Conservation (phyloP, 2,797 vertebrate genomes). For the Fistularia tabacaria region DNA sequence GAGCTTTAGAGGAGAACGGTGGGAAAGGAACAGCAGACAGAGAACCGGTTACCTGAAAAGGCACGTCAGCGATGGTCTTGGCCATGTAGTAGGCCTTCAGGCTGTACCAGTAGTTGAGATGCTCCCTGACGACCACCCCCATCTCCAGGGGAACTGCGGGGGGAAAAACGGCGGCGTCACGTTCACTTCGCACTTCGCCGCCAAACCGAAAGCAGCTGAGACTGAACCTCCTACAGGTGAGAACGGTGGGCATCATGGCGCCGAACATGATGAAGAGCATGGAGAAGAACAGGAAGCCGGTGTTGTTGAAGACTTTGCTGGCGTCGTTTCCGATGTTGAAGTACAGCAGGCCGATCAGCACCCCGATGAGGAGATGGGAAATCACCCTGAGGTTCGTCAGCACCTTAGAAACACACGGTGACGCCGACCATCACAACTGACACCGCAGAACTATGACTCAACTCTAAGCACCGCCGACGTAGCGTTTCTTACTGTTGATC, state of each 20-base stretch:
- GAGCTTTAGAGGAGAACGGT: not conserved
- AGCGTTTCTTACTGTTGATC: not conserved
- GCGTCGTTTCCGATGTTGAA: conserved; percentile 95
- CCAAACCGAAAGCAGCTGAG: conserved; percentile 13
- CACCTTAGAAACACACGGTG: conserved; percentile 74
- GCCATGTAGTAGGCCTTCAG: conserved; percentile 96
- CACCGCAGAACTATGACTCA: too few species aligned
- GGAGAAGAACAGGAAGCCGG: conserved; percentile 97
- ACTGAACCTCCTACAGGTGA: conserved; percentile 85
- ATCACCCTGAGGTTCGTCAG: conserved; percentile 93
- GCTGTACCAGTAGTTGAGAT: conserved; percentile 99
- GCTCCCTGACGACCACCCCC: conserved; percentile 92
- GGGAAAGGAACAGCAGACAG: not conserved
- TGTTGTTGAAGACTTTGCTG: conserved; percentile 98
- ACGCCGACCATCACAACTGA: not conserved
- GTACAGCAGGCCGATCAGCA: conserved; percentile 95
- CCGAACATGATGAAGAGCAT: conserved; percentile 99
- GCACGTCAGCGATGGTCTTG: conserved; percentile 95
- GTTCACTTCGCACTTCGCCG: conserved; percentile 8
- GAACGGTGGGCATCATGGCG: conserved; percentile 94
- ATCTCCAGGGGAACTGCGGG: conserved; percentile 91
- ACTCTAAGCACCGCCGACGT: too few species aligned
- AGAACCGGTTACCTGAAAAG: conserved; percentile 88
- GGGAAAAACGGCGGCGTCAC: conserved; percentile 19
- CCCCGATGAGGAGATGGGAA: conserved; percentile 91